Percentiles rank a stretch among this genome's conserved stretches.
Conservation (phyloP, 2,888 invertebrate genomes). For the Palloptera scutellata region DNA sequence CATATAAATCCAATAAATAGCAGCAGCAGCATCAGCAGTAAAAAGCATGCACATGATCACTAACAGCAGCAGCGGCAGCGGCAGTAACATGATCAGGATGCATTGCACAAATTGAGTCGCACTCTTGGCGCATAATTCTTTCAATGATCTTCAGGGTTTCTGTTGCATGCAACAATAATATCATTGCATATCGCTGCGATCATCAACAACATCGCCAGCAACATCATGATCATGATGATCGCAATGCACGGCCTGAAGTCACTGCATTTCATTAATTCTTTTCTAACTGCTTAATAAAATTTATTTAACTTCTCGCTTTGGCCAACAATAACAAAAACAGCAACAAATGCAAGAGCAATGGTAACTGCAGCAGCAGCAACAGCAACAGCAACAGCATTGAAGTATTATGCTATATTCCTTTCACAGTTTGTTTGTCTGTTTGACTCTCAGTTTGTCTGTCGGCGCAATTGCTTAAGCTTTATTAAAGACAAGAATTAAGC, state of each 20-base stretch:
- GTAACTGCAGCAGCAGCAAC: background rate
- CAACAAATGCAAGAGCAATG: background rate
- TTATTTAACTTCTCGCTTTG: constrained; percentile 43
- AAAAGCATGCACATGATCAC: background rate
- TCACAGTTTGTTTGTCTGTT: too few species aligned
- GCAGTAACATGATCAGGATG: background rate
- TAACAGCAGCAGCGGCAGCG: background rate
- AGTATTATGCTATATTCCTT: too few species aligned
- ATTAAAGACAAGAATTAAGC: constrained; percentile 42
- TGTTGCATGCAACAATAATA: background rate
- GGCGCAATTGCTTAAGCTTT: constrained; percentile 47
- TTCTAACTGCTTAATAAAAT: constrained; percentile 56
- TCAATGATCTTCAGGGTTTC: background rate
- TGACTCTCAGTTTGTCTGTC: constrained; percentile 3
- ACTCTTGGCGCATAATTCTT: background rate
- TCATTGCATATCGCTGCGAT: background rate
- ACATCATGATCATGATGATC: background rate
- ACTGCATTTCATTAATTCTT: constrained; percentile 51
- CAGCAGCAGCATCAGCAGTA: background rate
- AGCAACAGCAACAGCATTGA: background rate
- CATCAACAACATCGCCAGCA: background rate
- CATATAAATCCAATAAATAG: constrained; percentile 51
- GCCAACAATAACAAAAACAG: background rate
- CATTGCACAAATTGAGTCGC: constrained; percentile 19
- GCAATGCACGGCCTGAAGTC: background rate